Conservation (phyloP, 2,888 invertebrate genomes). For the Dyspetes luteomarginatus region DNA sequence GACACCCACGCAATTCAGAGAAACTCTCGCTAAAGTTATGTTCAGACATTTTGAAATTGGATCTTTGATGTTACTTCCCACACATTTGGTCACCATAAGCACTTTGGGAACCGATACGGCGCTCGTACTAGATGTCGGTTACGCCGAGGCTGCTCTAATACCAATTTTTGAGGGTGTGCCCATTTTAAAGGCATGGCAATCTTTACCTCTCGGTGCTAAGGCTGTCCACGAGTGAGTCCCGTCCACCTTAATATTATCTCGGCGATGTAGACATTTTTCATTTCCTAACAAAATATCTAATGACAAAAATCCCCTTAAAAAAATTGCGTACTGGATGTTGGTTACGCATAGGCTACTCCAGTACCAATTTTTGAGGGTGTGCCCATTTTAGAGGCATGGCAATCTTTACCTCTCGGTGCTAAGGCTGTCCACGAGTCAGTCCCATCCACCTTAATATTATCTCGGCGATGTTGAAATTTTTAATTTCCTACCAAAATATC, state of each 20-base stretch:
- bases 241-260: slow-evolving; percentile 28
- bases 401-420: slow-evolving; percentile 91
- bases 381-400: slow-evolving; percentile 93
- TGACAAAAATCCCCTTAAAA: too few species aligned
- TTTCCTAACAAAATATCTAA: too few species aligned
- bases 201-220: slow-evolving; percentile 90
- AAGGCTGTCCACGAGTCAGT: slow-evolving; percentile 89
- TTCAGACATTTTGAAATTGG: slow-evolving; percentile 95
- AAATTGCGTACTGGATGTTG: slow-evolving; percentile 94
- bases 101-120: slow-evolving; percentile 93
- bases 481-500: too few species aligned
- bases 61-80: slow-evolving; percentile 91
- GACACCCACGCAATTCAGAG: slow-evolving; percentile 91
- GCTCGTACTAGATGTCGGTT: slow-evolving; percentile 95
- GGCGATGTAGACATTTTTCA: too few species aligned
- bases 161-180: slow-evolving; percentile 95
- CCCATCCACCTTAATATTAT: slow-evolving; percentile 27
- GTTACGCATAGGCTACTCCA: slow-evolving; percentile 92
- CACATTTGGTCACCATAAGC: slow-evolving; percentile 92
- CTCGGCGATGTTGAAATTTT: too few species aligned
- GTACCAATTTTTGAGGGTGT: slow-evolving; percentile 95
- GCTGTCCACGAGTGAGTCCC: slow-evolving; percentile 88
- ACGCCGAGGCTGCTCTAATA: slow-evolving; percentile 91
- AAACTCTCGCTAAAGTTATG: slow-evolving; percentile 95
- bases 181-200: slow-evolving; percentile 92